Conservation (phyloP, 23 tunicate species). For the Trididemnum nubilum region DNA sequence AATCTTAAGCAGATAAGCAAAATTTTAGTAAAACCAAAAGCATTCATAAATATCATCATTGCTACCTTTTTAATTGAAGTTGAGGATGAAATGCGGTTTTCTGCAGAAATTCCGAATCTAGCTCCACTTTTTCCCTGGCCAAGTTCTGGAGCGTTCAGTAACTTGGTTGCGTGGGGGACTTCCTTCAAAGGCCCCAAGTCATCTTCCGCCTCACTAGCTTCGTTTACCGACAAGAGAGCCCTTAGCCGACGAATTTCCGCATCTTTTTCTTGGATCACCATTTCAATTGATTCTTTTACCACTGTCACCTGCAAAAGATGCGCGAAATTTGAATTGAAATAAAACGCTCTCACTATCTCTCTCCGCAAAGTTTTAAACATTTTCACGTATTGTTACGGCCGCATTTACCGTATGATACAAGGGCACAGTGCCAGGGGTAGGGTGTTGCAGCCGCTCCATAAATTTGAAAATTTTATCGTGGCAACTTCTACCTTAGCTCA, state of each 20-base stretch:
- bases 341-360: no score
- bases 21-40: no score
- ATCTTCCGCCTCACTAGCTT: constrained; percentile 9
- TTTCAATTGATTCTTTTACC: constrained; percentile 73
- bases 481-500: no score
- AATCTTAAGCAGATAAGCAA: no score
- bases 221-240: constrained; percentile 57
- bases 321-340: background rate
- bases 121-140: constrained; percentile 22
- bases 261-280: constrained; percentile 77
- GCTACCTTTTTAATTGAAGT: background rate
- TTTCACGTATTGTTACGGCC: no score
- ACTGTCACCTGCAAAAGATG: constrained; percentile 61
- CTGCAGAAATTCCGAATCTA: constrained; percentile 84
- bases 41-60: background rate
- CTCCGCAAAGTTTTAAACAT: no score
- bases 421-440: no score
- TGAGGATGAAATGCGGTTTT: constrained; percentile 37
- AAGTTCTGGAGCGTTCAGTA: constrained; percentile 43
- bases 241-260: constrained; percentile 65
- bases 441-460: no score
- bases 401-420: no score
- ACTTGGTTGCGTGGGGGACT: constrained; percentile 36
- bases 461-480: no score
- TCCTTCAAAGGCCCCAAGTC: constrained; percentile 5